These are phyloP conservation scores for Phyllopteryx taeniolatus DNA, from an alignment of 2,113 vertebrate species.

Conservation along the genomic window DNA sequence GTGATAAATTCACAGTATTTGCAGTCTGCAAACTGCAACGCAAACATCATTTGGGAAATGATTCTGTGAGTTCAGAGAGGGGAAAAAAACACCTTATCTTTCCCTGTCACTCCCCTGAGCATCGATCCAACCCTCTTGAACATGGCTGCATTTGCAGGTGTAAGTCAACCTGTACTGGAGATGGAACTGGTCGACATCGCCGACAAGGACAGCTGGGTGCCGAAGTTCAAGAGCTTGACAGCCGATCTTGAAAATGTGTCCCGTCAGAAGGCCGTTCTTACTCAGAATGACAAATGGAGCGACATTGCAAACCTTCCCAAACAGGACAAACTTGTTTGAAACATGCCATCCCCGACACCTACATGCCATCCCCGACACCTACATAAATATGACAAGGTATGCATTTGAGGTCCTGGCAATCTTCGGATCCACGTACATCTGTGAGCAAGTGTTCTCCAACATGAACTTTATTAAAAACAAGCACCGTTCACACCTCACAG, in stretches of 20 bases:
- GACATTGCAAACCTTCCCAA: slow-evolving; percentile 21
- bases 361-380: too few relatives aligned
- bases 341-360: too few relatives aligned
- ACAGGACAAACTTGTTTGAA: neutral
- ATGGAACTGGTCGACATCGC: slow-evolving; percentile 40
- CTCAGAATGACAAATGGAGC: slow-evolving; percentile 26
- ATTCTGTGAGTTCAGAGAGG: slow-evolving; percentile 40
- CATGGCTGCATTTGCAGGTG: slow-evolving; percentile 18
- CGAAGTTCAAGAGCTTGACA: slow-evolving; percentile 35
- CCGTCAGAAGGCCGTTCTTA: slow-evolving; percentile 32
- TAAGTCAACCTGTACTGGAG: slow-evolving; percentile 31
- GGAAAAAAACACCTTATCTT: slow-evolving; percentile 34
- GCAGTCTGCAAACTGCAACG: too few relatives aligned
- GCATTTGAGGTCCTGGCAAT: neutral
- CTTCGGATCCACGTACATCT: neutral
- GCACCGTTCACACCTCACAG: neutral
- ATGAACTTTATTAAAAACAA: neutral
- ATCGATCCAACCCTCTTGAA: slow-evolving; percentile 18
- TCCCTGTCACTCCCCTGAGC: slow-evolving; percentile 24
- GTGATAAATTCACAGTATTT: too few relatives aligned
- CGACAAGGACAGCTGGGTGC: slow-evolving; percentile 45
- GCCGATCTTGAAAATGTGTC: slow-evolving; percentile 38
- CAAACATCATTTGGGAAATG: neutral
- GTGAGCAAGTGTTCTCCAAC: slow-evolving; percentile 1
- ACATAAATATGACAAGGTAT: too few relatives aligned